Evolutionary conservation across 2,113 vertebrate genomes (phyloP), one percentile per base, ranked within the genome.

Genomic region (Colaptes auratus): DNA sequence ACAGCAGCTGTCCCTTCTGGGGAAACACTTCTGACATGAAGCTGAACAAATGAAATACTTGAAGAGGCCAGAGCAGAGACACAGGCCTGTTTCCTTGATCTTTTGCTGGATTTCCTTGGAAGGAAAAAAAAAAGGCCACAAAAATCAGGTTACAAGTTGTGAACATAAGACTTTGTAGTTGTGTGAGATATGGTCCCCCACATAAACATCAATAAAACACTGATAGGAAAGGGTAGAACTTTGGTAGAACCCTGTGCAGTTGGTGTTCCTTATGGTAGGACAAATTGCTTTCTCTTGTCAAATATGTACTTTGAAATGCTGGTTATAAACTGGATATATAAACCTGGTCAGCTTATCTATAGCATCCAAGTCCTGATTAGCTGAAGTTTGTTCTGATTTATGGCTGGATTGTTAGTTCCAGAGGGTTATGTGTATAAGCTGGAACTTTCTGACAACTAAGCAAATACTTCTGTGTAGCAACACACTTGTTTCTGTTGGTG

Each of bases 241-340:
- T 88, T 44, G 42, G 42, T 44, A 44, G 42, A 44, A 44, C 42
- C 42, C 42, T 50, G 48, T 50, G 48, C 48, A 50, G 21, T 23
- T 50, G 48, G 21, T 31, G 21, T 79, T 21, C 27, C n/a, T 73
- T 61, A 33, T 9, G 31, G 39, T 28, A 64, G 52, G 76, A 23
- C 4, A 23, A 52, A 14, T 73, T 50, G 31, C 35, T 91, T 67
- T 89, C 93, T 73, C 53, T 58, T 90, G 60, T 78, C 33, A 21
- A 69, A 20, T 71, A 39, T 0, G 90, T 90, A 95, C 95, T 95
- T 96, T 95, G 92, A 80, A 94, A 83, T 83, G 35, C 28, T 64
- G 33, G 12, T 83, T 90, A 36, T 94, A 94, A 90, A 86, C 48
- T 28, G 66, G 56, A 35, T 89, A 4, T 4, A 3, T 77, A 14